Evolutionary conservation across 2,113 vertebrate species (phyloP), one percentile per base, ranked within the genome.

Genomic region (Cololabis saira): DNA sequence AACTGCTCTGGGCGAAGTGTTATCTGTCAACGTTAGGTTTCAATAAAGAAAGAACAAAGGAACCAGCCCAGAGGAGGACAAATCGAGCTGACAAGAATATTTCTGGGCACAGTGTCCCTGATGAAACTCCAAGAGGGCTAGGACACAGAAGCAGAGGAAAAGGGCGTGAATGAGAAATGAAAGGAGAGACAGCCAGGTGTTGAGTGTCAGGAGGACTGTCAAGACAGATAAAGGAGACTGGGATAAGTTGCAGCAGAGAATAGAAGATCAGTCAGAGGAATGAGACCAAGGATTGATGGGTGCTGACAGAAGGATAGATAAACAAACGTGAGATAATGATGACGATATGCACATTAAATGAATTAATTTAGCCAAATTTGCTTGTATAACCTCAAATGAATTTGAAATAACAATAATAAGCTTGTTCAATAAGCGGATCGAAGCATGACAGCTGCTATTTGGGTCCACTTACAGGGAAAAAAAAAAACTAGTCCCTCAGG

Each of bases 391-490:
- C 22, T 67, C 21, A 52, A 43, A 44, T 49, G 27, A 41, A 19
- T 18, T 13, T 60, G 18, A 54, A 61, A 15, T 2, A 52, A 82
- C 54, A 11, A 40, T 57, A 10, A 40, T 24, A 54, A 14, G 50
- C 19, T n/a, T 6, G 27, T 18, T 47, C 5, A 48, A 19, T 5
- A 62, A 2, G 37, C 54, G 50, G 33, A 76, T 15, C 30, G 66
- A 67, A 33, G 55, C 18, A 61, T 10, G 65, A 70, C 81, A 81
- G 79, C 75, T 83, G 76, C 80, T 7, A 71, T 73, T 73, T 80
- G 71, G 74, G 72, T 85, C 78, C 73, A 83, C 82, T 85, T 87
- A 5, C 24, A 27, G 24, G 24, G 82, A 82, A 58, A 33, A 54
- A 63, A 73, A 75, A 80, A 79, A 82, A n/a, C n/a, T 43, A 68